Evolutionary conservation across 2,888 invertebrate species (phyloP).

Genomic region (Drosophila nr. perissopoda): DNA sequence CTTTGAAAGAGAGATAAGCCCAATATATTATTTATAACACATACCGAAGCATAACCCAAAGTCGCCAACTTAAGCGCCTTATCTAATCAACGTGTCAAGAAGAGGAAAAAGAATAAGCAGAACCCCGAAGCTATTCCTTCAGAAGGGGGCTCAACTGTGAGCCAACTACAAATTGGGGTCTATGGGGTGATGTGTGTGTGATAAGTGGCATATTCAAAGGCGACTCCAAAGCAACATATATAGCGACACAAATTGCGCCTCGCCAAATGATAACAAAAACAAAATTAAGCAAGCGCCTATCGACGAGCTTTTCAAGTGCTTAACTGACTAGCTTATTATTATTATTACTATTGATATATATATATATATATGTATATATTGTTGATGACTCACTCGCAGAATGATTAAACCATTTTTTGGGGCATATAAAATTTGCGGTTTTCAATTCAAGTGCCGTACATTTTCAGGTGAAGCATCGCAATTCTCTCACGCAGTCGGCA

Average conservation of each 20-base stretch:
- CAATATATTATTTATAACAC: conserved; percentile 69
- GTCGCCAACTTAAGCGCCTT: conserved; percentile 35
- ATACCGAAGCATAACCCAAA: conserved; percentile 48
- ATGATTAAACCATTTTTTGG: conserved; percentile 16
- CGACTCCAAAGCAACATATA: conserved; percentile 26
- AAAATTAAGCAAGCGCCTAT: conserved; percentile 38
- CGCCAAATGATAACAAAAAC: conserved; percentile 25
- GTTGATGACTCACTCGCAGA: conserved; percentile 56
- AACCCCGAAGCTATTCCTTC: conserved; percentile 37
- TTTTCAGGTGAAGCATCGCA: background rate
- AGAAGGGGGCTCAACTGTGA: conserved; percentile 40
- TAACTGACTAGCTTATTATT: conserved; percentile 30
- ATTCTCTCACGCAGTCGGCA: conserved; percentile 3
- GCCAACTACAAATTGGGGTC: conserved; percentile 25
- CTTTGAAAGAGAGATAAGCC: conserved; percentile 59
- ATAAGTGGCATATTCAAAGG: conserved; percentile 30
- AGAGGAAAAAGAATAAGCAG: conserved; percentile 32
- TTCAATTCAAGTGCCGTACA: conserved; percentile 15
- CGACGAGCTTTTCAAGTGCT: conserved; percentile 41
- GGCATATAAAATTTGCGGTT: conserved; percentile 43
- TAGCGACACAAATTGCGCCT: conserved; percentile 20
- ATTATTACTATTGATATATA: conserved; percentile 24
- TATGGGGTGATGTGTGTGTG: conserved; percentile 34
- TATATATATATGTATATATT: background rate
- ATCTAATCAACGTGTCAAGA: conserved; percentile 71